Base-by-base conservation (phyloP, 2,113 vertebrate genomes). In the Rhombomys opimus region DNA sequence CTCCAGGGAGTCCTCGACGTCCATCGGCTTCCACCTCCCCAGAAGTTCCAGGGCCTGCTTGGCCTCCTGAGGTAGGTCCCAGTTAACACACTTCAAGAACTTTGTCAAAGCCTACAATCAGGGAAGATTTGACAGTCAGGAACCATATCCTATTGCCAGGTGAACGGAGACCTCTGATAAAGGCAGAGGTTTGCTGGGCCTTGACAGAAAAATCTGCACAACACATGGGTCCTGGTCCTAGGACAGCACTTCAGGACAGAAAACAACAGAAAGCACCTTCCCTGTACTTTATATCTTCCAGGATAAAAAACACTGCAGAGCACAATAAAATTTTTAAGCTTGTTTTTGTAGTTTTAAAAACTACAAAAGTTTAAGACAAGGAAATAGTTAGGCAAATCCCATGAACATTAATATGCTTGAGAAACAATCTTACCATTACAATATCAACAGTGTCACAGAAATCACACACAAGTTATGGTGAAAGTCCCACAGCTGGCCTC, bases 51-150 rank as follows among this genome's bases (percentile, higher is more conserved):
- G 97, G 0, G 99, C 99, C 98, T 99, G 99, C 93, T 99, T 99
- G 91, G 99, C 99, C 94, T 99, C 99, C 96, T 99, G 99, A 46
- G 99, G 99, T 65, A 99, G 98, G 89, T 99, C 99, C 99, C 99
- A 99, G 98, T 99, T 99, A 94, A 99, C 99, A 98, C 99, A 99
- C 98, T 99, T 99, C 89, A 99, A 98, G 98, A 99, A 99, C 98
- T 99, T 99, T 23, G 99, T 99, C 97, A 99, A 98, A 17, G 99
- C 99, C 99, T 99, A 97, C 68, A 94, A 0, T 84, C 35, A 91
- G 54, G 94, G 61, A 70, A 91, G 32, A 85, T 91, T 75, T 90
- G 35, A 73, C 25, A 61, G 61, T 95, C 73, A 92, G 61, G 92
- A 95, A 90, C 20, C 61, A n/a, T 14, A 78, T 9, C 2, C 27